Evolutionary conservation across 2,797 vertebrate genomes (phyloP), one percentile per base, ranked within the genome.

Genomic region (Bothrops alternatus): DNA sequence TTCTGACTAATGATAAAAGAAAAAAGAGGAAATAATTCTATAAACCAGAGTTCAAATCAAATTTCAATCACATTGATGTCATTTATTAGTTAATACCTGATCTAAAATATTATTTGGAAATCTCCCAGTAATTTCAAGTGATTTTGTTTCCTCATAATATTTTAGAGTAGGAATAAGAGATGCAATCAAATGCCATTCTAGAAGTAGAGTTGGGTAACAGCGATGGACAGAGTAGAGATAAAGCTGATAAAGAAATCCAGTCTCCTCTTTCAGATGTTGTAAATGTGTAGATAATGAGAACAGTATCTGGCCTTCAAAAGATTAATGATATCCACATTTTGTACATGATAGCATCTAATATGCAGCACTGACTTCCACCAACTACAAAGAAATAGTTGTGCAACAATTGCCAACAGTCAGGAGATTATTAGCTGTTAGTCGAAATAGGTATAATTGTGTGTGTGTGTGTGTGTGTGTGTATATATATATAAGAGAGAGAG

Each of bases 1-100:
- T 96, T 95, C 90, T 95, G 37, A 94, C 86, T 86, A 92, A 92
- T 95, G 94, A 20, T 93, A 87, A 91, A 53, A 11, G n/a, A 73
- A 58, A n/a, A 58, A 94, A 82, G 8, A 53, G 50, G 8, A 87
- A 93, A 96, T 95, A 23, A 91, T 93, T 47, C 23, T 6, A 11
- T 65, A 87, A 58, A 58, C 60, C 93, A 94, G 25, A 94, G 91
- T 95, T 94, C 91, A 95, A 96, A 97, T 93, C 87, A 96, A 96
- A 95, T 69, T 65, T 94, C 60, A 88, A 93, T 94, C 92, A 93
- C 61, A 94, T 91, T 95, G 95, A 61, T 47, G 47, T 32, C 16
- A 86, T 86, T 18, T 86, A 63, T 50, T 18, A n/a, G 13, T 25
- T 57, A 87, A 69, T 91, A 56, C 13, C 65, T 42, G 85, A 69